Conservation (phyloP, 2,888 invertebrate species). For the Chymomyza procnemis region DNA sequence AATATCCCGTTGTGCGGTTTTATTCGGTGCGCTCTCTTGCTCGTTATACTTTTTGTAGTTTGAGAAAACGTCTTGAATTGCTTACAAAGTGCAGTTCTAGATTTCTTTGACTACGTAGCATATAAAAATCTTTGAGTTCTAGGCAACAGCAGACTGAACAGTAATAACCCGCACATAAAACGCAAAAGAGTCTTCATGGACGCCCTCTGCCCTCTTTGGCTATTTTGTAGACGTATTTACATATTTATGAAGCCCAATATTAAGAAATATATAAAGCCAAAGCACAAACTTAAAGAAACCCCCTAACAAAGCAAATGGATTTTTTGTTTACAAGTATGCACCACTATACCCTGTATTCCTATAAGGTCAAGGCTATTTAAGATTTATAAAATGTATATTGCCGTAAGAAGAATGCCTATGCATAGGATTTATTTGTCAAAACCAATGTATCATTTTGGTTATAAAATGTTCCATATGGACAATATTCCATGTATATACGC, state of each 20-base stretch:
- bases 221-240: constrained; percentile 46
- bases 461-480: too few species aligned
- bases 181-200: constrained; percentile 31
- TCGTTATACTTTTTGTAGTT: constrained; percentile 51
- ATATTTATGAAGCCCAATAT: constrained; percentile 65
- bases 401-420: too few species aligned
- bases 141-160: background rate
- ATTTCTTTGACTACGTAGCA: background rate
- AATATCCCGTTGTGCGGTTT: constrained; percentile 67
- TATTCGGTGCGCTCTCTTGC: constrained; percentile 32
- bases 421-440: too few species aligned
- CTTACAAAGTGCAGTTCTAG: constrained; percentile 27
- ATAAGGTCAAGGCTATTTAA: too few species aligned
- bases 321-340: background rate
- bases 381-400: too few species aligned
- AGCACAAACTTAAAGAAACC: background rate
- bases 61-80: constrained; percentile 30
- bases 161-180: background rate
- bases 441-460: too few species aligned
- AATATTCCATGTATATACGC: too few species aligned
- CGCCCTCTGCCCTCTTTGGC: constrained; percentile 3
- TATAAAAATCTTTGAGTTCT: background rate
- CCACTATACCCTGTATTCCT: background rate
- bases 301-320: background rate
- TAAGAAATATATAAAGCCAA: constrained; percentile 41